A percentile compares a stretch with the other conserved stretches of the same genome.
Conservation (phyloP, 2,888 invertebrate genomes). For the Lypha dubia region DNA sequence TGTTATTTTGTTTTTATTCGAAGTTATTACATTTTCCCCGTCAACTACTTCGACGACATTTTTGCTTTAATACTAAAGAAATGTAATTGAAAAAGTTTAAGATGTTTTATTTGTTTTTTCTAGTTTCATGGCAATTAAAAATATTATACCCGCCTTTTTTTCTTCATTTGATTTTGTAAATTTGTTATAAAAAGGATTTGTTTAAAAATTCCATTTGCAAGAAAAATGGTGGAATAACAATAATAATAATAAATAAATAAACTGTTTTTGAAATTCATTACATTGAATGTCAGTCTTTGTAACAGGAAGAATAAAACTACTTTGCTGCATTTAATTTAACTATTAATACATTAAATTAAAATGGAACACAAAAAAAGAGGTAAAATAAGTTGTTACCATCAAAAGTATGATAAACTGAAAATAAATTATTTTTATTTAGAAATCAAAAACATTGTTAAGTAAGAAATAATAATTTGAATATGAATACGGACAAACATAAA, state of each 20-base stretch:
- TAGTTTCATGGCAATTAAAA: conserved; percentile 62
- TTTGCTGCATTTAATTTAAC: background rate
- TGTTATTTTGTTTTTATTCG: conserved; percentile 70
- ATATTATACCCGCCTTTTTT: conserved; percentile 16
- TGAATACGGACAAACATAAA: too few relatives aligned
- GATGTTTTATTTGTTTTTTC: conserved; percentile 49
- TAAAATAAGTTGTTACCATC: background rate
- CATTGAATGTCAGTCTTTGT: background rate
- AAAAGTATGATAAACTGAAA: background rate
- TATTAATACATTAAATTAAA: conserved; percentile 14
- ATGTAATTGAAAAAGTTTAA: conserved; percentile 68
- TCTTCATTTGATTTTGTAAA: conserved; percentile 3
- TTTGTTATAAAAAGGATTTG: conserved; percentile 17
- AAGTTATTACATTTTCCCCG: conserved; percentile 60
- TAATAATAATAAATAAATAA: too few relatives aligned
- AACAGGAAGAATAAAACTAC: background rate
- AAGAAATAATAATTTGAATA: too few relatives aligned
- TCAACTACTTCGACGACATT: background rate
- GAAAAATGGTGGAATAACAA: background rate
- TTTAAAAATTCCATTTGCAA: conserved; percentile 26
- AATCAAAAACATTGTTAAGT: too few relatives aligned
- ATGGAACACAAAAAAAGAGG: too few relatives aligned
- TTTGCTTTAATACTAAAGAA: conserved; percentile 45
- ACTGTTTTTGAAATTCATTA: conserved; percentile 10
- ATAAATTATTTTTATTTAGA: too few relatives aligned